Percentiles rank a stretch among this genome's conserved stretches.
Evolutionary conservation across 2,888 invertebrate genomes (phyloP).

Genomic region (Brassicogethes aeneus): DNA sequence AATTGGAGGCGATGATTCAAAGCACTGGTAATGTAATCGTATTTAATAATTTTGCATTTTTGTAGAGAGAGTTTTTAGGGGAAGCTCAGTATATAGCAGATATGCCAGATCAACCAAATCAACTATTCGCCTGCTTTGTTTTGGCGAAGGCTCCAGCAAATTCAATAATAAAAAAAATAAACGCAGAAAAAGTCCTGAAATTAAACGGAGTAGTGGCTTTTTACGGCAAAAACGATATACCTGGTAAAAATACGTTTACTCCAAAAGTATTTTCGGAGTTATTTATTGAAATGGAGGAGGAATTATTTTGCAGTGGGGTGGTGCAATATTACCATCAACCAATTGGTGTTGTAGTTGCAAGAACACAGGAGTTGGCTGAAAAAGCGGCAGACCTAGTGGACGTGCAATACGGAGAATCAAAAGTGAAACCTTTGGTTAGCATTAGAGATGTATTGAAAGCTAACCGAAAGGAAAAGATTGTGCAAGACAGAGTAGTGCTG

Average conservation of each 20-base stretch:
- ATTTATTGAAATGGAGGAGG: conserved; percentile 33
- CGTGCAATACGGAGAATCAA: conserved; percentile 45
- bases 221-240: conserved; percentile 56
- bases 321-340: conserved; percentile 64
- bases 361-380: conserved; percentile 48
- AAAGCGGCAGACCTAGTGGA: conserved; percentile 50
- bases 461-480: conserved; percentile 38
- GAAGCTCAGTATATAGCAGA: conserved; percentile 61
- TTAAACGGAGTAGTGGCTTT: conserved; percentile 56
- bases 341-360: conserved; percentile 64
- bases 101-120: conserved; percentile 42
- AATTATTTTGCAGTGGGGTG: conserved; percentile 44
- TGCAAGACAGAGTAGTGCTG: conserved; percentile 29
- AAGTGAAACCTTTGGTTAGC: conserved; percentile 39
- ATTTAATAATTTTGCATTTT: no score
- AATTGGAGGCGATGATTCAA: conserved; percentile 57
- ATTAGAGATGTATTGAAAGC: conserved; percentile 44
- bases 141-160: conserved; percentile 35
- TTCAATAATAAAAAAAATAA: conserved; percentile 46
- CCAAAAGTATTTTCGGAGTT: conserved; percentile 22
- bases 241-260: conserved; percentile 55
- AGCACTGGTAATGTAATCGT: no score
- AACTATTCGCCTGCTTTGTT: conserved; percentile 61
- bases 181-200: conserved; percentile 52
- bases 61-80: no score